Base-by-base conservation (phyloP, 2,888 invertebrate species). In the Plagodis pulveraria region DNA sequence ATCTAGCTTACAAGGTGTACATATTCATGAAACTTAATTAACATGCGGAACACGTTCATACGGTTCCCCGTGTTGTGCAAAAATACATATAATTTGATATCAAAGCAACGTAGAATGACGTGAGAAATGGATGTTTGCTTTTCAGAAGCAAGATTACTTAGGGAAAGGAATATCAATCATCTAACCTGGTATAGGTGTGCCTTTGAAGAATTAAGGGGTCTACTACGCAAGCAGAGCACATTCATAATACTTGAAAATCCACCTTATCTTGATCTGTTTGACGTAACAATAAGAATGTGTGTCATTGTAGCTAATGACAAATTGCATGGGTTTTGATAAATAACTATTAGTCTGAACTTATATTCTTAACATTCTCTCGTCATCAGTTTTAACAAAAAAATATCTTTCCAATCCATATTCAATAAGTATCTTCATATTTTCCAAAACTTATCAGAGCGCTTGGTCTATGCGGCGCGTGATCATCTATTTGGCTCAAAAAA, bases 81-180 rank as follows among this genome's bases (percentile, higher is more conserved):
- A 52, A 52, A 43, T 53, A 49, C 48, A 57, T 48, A 52, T 48
- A 36, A 52, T 47, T 43, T 42, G 34, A 42, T 40, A 54, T 54
- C 51, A 60, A 58, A 56, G 44, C 41, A 12, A 32, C n/a, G 43
- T 42, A 56, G 45, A 51, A 56, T 59, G 55, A 48, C 56, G 33
- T 36, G 34, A 46, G 42, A 54, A 51, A 63, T 57, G 62, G 47
- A 58, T 56, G 57, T 40, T 10, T 40, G 40, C 40, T 10, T 40
- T 40, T 40, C 40, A 40, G 40, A 40, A 40, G 40, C 40, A 40
- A 40, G 40, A 40, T 40, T 40, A 10, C 40, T 40, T 40, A 40
- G 9, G 6, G 52, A 11, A 43, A 62, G 44, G 55, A 48, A 7
- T 53, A 67, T 67, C 63, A 67, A 67, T 67, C 63, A 65, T 62